Percentiles rank a stretch among this genome's conserved stretches.
These are phyloP conservation scores for Leuctra nigra DNA, from an alignment of 2,888 invertebrate species.

Conservation along the genomic window DNA sequence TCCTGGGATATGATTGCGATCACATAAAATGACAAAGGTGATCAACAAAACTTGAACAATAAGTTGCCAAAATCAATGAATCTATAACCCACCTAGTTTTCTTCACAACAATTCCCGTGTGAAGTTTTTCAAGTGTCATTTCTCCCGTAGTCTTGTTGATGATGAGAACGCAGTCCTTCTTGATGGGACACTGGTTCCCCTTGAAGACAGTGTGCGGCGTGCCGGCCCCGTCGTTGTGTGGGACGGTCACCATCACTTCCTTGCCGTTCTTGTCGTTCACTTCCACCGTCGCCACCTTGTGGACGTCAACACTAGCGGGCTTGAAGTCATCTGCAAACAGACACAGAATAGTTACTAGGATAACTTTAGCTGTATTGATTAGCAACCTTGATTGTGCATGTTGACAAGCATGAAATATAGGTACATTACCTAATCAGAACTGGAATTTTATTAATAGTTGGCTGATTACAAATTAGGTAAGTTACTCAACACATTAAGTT, in stretches of 20 bases:
- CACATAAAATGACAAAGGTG: too few species aligned
- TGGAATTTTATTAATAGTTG: too few species aligned
- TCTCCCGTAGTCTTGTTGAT: slow-evolving; percentile 89
- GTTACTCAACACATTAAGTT: too few species aligned
- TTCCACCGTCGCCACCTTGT: slow-evolving; percentile 84
- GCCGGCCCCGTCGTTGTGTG: slow-evolving; percentile 89
- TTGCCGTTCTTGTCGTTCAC: slow-evolving; percentile 74
- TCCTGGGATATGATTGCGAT: too few species aligned
- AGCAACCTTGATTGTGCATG: neutral
- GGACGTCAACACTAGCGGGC: slow-evolving; percentile 93
- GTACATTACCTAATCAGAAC: too few species aligned
- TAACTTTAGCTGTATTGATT: too few species aligned
- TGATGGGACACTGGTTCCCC: slow-evolving; percentile 86
- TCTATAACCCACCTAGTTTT: slow-evolving; percentile 73
- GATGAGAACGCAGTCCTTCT: slow-evolving; percentile 92
- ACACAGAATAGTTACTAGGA: too few species aligned
- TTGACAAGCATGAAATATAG: too few species aligned
- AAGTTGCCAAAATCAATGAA: too few species aligned
- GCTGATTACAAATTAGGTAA: too few species aligned
- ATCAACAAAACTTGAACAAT: too few species aligned
- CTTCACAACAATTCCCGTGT: slow-evolving; percentile 87
- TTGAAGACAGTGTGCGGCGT: slow-evolving; percentile 90
- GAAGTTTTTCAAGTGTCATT: slow-evolving; percentile 86
- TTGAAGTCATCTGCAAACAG: slow-evolving; percentile 94
- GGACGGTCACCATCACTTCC: slow-evolving; percentile 88